Base-by-base conservation (phyloP, 2,888 invertebrate species). In the Clivina fossor region DNA sequence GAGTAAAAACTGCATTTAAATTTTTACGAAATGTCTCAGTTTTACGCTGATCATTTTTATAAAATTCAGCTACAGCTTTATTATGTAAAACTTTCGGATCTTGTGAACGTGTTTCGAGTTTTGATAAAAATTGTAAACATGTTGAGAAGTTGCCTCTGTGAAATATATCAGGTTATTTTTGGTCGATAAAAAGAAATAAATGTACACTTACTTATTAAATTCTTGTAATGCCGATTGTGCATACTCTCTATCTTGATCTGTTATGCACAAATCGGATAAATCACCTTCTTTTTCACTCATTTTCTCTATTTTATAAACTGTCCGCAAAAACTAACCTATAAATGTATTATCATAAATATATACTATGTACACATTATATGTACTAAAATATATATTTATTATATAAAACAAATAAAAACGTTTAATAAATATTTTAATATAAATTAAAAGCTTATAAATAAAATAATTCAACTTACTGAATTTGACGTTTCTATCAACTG, bases 71-170 rank as follows among this genome's bases (percentile, higher is more conserved):
- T 0, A 95, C 84, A 19, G 88, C 85, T 73, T 87, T 88, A 69
- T 96, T 95, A 66, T 92, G 92, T 37, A 82, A 78, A 1, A 91
- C 82, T 68, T 90, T 85, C 58, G 85, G 81, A 72, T 89, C 89
- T 57, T 80, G 79, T 0, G 79, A 79, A 44, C 85, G 76, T 3
- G 71, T 71, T 67, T 86, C 84, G 58, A 92, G 70, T 68, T 86
- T 85, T 58, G 77, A 81, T 61, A 91, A 75, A 61, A 80, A 74
- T 61, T 79, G 78, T 8, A 85, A 69, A 49, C 86, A 83, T 7
- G 76, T 71, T 11, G 74, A 65, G 66, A 82, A 88, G 60, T 86
- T 83, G 60, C 82, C 82, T 59, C 75, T 75, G 51, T 50, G 69
- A 69, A 58, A 18, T 33, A 32, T 51, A 49, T 26, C 28, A 22